Percentiles rank a stretch among this genome's conserved stretches.
Evolutionary conservation across 2,888 invertebrate genomes (phyloP).

Genomic region (Erynnis tages): DNA sequence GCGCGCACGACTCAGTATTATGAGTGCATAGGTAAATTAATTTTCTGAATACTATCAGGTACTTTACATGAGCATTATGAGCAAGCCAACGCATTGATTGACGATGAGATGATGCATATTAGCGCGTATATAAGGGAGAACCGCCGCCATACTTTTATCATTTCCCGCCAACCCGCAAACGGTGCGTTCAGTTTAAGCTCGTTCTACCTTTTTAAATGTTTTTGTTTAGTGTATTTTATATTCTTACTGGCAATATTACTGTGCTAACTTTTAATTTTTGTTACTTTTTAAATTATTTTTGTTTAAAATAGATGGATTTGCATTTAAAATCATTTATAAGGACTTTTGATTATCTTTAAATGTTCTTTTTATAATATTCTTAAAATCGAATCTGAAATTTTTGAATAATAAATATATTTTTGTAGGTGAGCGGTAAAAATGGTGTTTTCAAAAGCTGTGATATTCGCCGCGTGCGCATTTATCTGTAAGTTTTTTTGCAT

Average conservation of each 20-base stretch:
- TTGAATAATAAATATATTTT: too few relatives aligned
- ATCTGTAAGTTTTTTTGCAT: slow-evolving; percentile 19
- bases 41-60: slow-evolving; percentile 22
- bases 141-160: slow-evolving; percentile 20
- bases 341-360: too few relatives aligned
- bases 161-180: slow-evolving; percentile 22
- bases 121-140: slow-evolving; percentile 12
- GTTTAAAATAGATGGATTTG: too few relatives aligned
- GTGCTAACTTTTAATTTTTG: too few relatives aligned
- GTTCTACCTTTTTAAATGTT: not conserved
- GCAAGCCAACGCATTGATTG: slow-evolving; percentile 9
- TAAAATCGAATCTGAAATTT: too few relatives aligned
- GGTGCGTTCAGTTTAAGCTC: slow-evolving; percentile 17
- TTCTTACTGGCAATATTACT: too few relatives aligned
- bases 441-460: slow-evolving; percentile 18
- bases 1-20: not conserved
- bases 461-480: slow-evolving; percentile 20
- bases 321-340: too few relatives aligned
- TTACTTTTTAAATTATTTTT: too few relatives aligned
- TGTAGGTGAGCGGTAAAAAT: slow-evolving; percentile 22
- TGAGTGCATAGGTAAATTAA: slow-evolving; percentile 12
- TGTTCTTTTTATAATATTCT: too few relatives aligned
- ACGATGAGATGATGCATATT: slow-evolving; percentile 17
- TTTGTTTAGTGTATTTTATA: not conserved
- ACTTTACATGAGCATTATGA: slow-evolving; percentile 19